Evolutionary conservation across 1,140 invertebrate species (phyloP).

Genomic region (Monochamus saltuarius): DNA sequence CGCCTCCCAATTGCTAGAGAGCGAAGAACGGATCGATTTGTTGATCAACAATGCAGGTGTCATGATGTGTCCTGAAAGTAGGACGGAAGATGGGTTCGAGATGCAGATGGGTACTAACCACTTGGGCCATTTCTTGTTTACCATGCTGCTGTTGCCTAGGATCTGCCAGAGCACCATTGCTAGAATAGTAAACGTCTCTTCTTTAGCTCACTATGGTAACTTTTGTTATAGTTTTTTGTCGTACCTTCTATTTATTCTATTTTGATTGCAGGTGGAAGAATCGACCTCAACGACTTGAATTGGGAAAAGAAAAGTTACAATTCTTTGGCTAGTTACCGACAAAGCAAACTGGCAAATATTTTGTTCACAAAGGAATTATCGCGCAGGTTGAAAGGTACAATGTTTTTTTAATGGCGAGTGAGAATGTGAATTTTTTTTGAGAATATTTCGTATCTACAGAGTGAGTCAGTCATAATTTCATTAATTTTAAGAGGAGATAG

Average conservation of each 20-base stretch:
- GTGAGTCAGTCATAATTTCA: too few species aligned
- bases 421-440: too few species aligned
- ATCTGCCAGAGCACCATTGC: constrained; percentile 54
- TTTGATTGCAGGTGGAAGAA: constrained; percentile 54
- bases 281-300: constrained; percentile 72
- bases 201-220: constrained; percentile 44
- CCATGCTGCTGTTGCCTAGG: constrained; percentile 68
- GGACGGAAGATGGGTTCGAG: constrained; percentile 77
- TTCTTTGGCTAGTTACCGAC: constrained; percentile 60
- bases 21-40: constrained; percentile 65
- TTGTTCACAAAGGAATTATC: constrained; percentile 67
- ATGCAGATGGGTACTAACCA: constrained; percentile 75
- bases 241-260: neutral
- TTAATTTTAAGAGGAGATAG: too few species aligned
- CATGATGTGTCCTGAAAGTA: constrained; percentile 65
- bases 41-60: constrained; percentile 85
- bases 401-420: constrained; percentile 2
- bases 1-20: constrained; percentile 61
- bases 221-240: neutral
- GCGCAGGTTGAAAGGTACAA: constrained; percentile 58
- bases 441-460: neutral
- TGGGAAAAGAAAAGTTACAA: constrained; percentile 62
- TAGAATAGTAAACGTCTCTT: constrained; percentile 48
- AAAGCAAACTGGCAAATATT: constrained; percentile 75
- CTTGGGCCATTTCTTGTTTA: constrained; percentile 82